Base-by-base conservation (phyloP, 2,797 vertebrate species). In the Myotis vivesi region DNA sequence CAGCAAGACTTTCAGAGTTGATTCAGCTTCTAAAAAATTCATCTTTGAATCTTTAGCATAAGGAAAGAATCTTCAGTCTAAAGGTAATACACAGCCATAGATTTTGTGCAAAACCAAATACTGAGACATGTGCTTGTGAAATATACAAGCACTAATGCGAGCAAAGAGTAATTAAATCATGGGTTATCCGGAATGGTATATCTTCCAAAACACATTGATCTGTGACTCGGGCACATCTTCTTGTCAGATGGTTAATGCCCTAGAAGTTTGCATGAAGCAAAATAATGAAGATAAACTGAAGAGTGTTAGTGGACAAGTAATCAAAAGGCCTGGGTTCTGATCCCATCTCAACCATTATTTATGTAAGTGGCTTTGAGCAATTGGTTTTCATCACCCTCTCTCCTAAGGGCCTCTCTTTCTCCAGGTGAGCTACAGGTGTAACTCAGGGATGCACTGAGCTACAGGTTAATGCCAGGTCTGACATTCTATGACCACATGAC, bases 21-120 rank as follows among this genome's bases (percentile, higher is more conserved):
- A 83, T 82, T 86, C 36, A 36, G 38, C 69, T 51, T 75, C 82
- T 91, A 4, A 76, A 82, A 93, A 33, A 84, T 36, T 91, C 76
- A 64, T 36, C 72, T 38, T 0, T 90, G 44, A 76, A 57, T 94
- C 68, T 93, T 77, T 55, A 68, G 19, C 76, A 53, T 62, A 44
- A 82, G 71, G 71, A 73, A 93, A 57, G 41, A 84, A n/a, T 57
- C 73, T n/a, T 69, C 41, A 25, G 0, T 92, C 22, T 68, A 38
- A 66, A 81, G 28, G 15, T 80, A 49, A 30, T 80, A 72, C 49
- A 51, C 13, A 79, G 30, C 13, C 17, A 33, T n/a, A 62, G 57
- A 28, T 57, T 94, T 92, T 17, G 64, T 36, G 36, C 87, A 62
- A 30, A 95, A 82, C 59, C 76, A 92, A 86, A 87, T 73, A 64